Percentiles rank a stretch among this genome's conserved stretches.
These are phyloP conservation scores for Drosophila maculinotata DNA, from an alignment of 2,888 invertebrate species.

Conservation along the genomic window DNA sequence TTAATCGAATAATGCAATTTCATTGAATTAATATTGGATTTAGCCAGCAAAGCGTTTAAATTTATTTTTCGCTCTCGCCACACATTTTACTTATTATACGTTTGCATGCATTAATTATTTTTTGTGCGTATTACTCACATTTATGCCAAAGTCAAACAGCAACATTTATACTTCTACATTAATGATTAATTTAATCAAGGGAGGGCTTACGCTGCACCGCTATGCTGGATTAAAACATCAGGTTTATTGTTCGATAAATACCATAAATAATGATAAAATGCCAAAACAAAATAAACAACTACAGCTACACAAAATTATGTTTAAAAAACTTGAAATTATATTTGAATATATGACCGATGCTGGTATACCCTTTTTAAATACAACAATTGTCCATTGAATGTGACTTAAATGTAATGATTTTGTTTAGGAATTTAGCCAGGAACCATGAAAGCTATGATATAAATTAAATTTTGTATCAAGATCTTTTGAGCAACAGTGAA, in stretches of 20 bases:
- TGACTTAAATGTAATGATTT: too few relatives aligned
- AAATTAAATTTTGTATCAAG: too few relatives aligned
- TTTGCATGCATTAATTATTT: conserved; percentile 4
- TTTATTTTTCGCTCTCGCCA: not conserved
- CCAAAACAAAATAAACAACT: conserved; percentile 5
- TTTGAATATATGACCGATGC: not conserved
- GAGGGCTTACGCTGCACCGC: conserved; percentile 53
- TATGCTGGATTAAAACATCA: conserved; percentile 66
- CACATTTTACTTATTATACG: conserved; percentile 6
- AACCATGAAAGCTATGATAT: too few relatives aligned
- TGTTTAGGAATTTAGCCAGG: too few relatives aligned
- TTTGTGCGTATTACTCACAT: conserved; percentile 6
- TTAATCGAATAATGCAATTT: conserved; percentile 64
- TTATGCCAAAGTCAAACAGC: conserved; percentile 56
- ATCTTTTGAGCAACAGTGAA: too few relatives aligned
- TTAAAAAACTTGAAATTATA: not conserved
- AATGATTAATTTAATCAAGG: conserved; percentile 74
- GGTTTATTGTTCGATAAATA: conserved; percentile 44
- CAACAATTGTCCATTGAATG: too few relatives aligned
- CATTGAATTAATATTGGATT: conserved; percentile 71
- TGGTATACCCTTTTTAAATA: not conserved
- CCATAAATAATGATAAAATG: conserved; percentile 54
- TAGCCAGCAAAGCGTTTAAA: conserved; percentile 30
- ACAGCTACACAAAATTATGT: too few relatives aligned
- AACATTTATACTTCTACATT: conserved; percentile 18